Base-by-base conservation (phyloP, 2,113 vertebrate species). In the Excalfactoria chinensis region DNA sequence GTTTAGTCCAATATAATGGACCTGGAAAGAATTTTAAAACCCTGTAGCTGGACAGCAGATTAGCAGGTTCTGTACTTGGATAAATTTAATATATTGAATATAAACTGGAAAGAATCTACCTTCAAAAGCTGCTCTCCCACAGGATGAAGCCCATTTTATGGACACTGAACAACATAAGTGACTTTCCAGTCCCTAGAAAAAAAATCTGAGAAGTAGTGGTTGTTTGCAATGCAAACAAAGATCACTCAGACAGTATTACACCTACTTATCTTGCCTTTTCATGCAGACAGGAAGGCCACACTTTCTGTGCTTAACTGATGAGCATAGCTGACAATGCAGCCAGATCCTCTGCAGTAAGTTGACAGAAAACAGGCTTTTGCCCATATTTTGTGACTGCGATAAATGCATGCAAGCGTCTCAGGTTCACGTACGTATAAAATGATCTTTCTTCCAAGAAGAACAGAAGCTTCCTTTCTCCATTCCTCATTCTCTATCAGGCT, bases 341-440 rank as follows among this genome's bases (percentile, higher is more conserved):
- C 56, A 70, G n/a, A 70, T 44, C 46, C 37, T 55, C 56, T 63
- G 22, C 56, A n/a, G n/a, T 55, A 55, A 63, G 7, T 23, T 71
- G 68, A 43, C 34, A 89, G 70, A 72, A 69, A 81, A 35, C 17
- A 28, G 20, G 41, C 53, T 44, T 76, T 83, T 34, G 25, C 14
- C 43, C n/a, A 35, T 30, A 26, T 9, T 64, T 82, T 59, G 37
- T 70, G 21, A 58, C 37, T 44, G 7, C 30, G 34, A 32, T 43
- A 82, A 93, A 59, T 18, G 37, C 26, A 8, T 17, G 46, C 8
- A 25, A 72, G 37, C 26, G 19, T 76, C 44, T 84, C 40, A 22
- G 0, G 5, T 32, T 11, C 18, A 40, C 26, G 34, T 17, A 56
- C 2, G 7, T 8, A 19, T 5, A 32, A 44, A 32, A 43, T 0